Evolutionary conservation across 2,888 invertebrate genomes (phyloP), one percentile per base, ranked within the genome.

Genomic region (Morpho achilles): DNA sequence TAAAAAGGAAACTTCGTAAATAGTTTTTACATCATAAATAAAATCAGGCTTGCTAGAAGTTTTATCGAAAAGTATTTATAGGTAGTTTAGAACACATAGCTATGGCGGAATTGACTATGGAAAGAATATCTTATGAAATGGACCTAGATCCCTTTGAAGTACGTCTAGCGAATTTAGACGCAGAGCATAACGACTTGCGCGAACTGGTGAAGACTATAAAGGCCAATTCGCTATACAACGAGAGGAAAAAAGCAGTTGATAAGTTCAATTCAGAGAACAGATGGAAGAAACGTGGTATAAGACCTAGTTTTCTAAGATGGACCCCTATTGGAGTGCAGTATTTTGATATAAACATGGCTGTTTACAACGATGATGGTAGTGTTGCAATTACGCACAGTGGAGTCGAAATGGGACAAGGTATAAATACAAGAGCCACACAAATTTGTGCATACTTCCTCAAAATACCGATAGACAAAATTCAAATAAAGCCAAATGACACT

Each of bases 391-490:
- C 92, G 2, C 95, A 96, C 67, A 94, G 94, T 9, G 95, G 95
- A 1, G 86, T 94, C 40, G 95, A 96, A 87, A 93, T 94, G 72
- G 97, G 97, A 0, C 97, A 97, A 85, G 97, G 97, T 8, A 91
- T 96, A 50, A 85, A 96, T 66, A 96, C 95, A 1, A 86, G 93
- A 92, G 92, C 93, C 0, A 92, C 92, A 5, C 95, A 95, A 86
- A 92, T 93, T 2, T 79, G 83, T 5, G 95, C 95, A 0, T 92
- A 93, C 70, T 92, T 92, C 3, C 82, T 96, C 0, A 94, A 93
- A 1, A 93, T 96, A 58, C 87, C 94, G 3, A 64, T 95, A 46
- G 91, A 93, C 0, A 91, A 92, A 80, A 84, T 97, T 1, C 91
- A 86, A 44, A 92, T 96, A 1, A 95, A 94, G 71, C 89, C 94